Evolutionary conservation across 2,888 invertebrate genomes (phyloP), one percentile per base, ranked within the genome.

Genomic region (Acrobasis repandana): DNA sequence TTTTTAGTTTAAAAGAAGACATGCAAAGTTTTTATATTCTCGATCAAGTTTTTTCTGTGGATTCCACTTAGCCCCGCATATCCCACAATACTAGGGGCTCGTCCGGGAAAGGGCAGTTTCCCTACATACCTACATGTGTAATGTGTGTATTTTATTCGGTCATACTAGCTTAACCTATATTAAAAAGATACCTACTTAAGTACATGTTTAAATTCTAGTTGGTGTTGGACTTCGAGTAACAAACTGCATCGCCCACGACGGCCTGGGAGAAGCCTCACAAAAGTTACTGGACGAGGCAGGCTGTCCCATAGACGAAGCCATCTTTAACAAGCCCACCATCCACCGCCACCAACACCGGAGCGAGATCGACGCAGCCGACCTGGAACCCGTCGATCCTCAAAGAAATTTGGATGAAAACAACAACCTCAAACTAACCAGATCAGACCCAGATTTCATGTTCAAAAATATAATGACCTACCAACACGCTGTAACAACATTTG

Each of bases 201-300:
- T 6, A 34, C 10, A 14, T 14, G 38, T 38, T 58, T 18, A 61
- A 47, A 38, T 93, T 76, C 70, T 91, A 93, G 96, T 93, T 71
- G 95, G 95, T 18, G 94, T 96, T 64, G 96, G 95, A 36, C 94
- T 96, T 61, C 94, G 94, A 67, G 94, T 96, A 38, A 94, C 96
- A 0, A 95, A 96, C 76, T 97, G 97, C 81, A 87, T 94, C 4
- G 96, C 96, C 0, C 95, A 96, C 73, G 96, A 97, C 75, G 96
- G 96, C 9, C 85, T 96, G 2, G 95, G 95, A 0, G 95, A 96
- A 71, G 94, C 95, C 2, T 95, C 95, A 1, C 96, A 96, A 77
- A 94, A 94, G 65, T 88, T 96, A 18, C 86, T 96, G 9, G 96
- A 96, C 79, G 94, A 95, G 63, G 91, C 93, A 43, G 96, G 96